phyloP scores from a whole-genome alignment of 2,888 invertebrate species.

The Bhutanitis thaidina region DNA sequence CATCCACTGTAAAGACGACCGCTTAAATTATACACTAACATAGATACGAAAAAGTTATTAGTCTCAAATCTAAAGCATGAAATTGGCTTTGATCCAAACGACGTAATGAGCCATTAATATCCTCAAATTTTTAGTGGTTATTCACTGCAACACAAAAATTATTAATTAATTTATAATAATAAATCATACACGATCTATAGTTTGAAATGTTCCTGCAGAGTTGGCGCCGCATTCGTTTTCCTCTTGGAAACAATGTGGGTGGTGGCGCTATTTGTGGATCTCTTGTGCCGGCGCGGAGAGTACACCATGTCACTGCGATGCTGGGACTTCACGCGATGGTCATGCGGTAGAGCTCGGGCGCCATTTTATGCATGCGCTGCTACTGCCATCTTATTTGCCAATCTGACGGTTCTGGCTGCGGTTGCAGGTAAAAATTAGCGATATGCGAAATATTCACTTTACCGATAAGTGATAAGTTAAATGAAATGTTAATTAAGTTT shows the following conservation, averaged over 20 bases:
- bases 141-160: too few species aligned
- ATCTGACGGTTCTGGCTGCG: slow-evolving; percentile 57
- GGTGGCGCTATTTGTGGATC: slow-evolving; percentile 64
- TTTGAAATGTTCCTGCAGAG: slow-evolving; percentile 35
- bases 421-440: slow-evolving; percentile 45
- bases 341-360: slow-evolving; percentile 66
- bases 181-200: too few species aligned
- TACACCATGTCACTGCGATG: slow-evolving; percentile 64
- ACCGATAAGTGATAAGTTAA: too few species aligned
- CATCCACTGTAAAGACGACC: too few species aligned
- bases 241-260: slow-evolving; percentile 75
- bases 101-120: too few species aligned
- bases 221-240: slow-evolving; percentile 61
- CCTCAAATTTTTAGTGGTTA: too few species aligned
- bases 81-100: background rate
- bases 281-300: slow-evolving; percentile 66
- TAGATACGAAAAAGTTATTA: too few species aligned
- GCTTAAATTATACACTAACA: too few species aligned
- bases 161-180: background rate
- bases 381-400: slow-evolving; percentile 66
- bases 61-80: too few species aligned
- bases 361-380: slow-evolving; percentile 70
- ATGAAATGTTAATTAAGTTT: too few species aligned
- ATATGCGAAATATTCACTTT: too few species aligned
- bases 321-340: slow-evolving; percentile 73